Conservation (phyloP, 2,113 vertebrate genomes). For the Mixornis gularis region DNA sequence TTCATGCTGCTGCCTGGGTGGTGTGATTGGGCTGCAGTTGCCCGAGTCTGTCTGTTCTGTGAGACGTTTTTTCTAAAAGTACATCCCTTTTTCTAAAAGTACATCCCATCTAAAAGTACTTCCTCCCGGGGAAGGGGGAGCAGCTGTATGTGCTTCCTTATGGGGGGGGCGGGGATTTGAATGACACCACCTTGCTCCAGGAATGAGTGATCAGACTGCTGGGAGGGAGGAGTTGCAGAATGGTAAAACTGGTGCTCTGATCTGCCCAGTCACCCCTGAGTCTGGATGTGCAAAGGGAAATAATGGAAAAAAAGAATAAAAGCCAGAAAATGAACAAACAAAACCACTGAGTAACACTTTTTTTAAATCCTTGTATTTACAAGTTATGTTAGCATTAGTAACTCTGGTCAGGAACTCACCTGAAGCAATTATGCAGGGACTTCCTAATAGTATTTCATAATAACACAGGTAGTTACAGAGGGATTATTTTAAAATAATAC, state of each 20-base stretch:
- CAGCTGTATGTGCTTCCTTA: rapidly evolving
- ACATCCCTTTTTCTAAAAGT: background rate
- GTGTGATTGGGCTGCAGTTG: background rate
- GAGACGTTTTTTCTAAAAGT: background rate
- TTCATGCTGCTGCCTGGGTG: background rate
- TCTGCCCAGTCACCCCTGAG: background rate
- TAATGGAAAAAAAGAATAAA: background rate
- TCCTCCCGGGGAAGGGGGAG: background rate
- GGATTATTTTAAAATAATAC: slow-evolving; percentile 25
- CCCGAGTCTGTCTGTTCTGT: background rate
- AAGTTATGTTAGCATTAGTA: background rate
- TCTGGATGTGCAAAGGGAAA: background rate
- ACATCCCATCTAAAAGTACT: rapidly evolving
- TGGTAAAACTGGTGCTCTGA: background rate
- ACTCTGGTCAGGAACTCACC: background rate
- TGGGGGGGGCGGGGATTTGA: too few relatives aligned
- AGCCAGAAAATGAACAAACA: background rate
- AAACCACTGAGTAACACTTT: background rate
- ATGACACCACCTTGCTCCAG: background rate
- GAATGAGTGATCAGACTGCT: background rate
- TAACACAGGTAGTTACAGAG: background rate
- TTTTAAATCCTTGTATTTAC: background rate
- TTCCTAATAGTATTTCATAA: background rate
- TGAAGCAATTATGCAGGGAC: background rate
- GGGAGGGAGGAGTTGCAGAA: background rate